Conservation (phyloP, 2,888 invertebrate species). For the Campopleginae sp. region DNA sequence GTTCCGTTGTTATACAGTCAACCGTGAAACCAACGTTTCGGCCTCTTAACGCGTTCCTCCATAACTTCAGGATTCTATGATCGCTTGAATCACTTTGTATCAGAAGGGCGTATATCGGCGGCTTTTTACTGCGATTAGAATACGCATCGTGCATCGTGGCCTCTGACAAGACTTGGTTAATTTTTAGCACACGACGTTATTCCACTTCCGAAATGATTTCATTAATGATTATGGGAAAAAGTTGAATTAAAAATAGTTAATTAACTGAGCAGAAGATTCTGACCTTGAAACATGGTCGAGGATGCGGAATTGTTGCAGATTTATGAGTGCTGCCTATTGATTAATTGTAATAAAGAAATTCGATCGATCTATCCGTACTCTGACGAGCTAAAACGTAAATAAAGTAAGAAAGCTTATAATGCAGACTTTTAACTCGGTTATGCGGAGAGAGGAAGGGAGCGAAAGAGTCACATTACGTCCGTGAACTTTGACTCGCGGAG, state of each 20-base stretch:
- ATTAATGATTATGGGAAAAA: background rate
- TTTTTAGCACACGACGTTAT: constrained; percentile 2
- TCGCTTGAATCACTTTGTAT: background rate
- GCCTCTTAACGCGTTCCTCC: constrained; percentile 1
- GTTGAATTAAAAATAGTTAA: background rate
- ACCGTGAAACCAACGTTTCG: constrained; percentile 46
- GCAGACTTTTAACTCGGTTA: constrained; percentile 22
- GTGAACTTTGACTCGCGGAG: constrained; percentile 60
- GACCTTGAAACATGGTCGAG: no score
- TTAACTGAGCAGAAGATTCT: background rate
- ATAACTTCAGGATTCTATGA: constrained; percentile 1
- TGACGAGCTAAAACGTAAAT: background rate
- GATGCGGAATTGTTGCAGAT: no score
- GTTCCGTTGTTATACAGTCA: constrained; percentile 40
- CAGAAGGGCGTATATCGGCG: background rate
- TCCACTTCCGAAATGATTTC: background rate
- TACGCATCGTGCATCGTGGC: background rate
- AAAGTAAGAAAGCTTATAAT: background rate
- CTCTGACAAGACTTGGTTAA: background rate
- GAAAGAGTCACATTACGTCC: constrained; percentile 47
- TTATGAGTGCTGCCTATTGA: background rate
- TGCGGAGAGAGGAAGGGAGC: background rate
- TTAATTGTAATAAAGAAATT: background rate
- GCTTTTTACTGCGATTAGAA: background rate
- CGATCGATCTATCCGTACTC: background rate